Evolutionary conservation across 1,140 invertebrate species (phyloP).

Genomic region (Drosophila tropicalis): DNA sequence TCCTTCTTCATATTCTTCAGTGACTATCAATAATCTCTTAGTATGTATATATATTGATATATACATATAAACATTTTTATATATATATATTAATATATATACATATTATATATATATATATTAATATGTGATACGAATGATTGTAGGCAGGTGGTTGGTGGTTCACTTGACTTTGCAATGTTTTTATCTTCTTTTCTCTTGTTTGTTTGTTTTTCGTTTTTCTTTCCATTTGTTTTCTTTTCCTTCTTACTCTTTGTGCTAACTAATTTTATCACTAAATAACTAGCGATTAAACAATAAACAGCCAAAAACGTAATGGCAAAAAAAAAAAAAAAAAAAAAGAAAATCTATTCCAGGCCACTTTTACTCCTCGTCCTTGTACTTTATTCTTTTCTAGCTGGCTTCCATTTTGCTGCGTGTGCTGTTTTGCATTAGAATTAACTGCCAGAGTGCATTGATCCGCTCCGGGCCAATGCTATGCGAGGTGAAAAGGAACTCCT

Average conservation of each 20-base stretch:
- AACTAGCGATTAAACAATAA: conserved; percentile 48
- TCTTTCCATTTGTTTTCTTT: neutral
- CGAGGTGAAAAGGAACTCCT: conserved; percentile 85
- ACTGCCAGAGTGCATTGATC: conserved; percentile 84
- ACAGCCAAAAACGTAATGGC: conserved; percentile 44
- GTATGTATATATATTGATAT: conserved; percentile 7
- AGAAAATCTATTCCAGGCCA: neutral
- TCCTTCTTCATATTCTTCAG: conserved; percentile 18
- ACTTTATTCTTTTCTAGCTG: conserved; percentile 33
- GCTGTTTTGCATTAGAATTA: conserved; percentile 44
- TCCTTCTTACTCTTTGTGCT: conserved; percentile 38
- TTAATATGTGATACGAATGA: conserved; percentile 73
- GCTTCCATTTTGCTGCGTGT: conserved; percentile 23
- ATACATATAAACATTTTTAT: no score
- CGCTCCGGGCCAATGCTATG: conserved; percentile 84
- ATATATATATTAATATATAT: conserved; percentile 5
- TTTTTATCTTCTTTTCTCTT: conserved; percentile 30
- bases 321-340: conserved; percentile 19
- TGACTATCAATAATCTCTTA: conserved; percentile 44
- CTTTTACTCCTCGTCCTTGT: conserved; percentile 25
- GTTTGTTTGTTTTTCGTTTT: conserved; percentile 1
- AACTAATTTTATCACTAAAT: conserved; percentile 57
- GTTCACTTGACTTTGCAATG: conserved; percentile 71
- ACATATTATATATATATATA: conserved; percentile 25
- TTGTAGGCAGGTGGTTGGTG: conserved; percentile 81